Evolutionary conservation across 2,113 vertebrate species (phyloP), one percentile per base, ranked within the genome.

Genomic region (Hydrolagus affinis): DNA sequence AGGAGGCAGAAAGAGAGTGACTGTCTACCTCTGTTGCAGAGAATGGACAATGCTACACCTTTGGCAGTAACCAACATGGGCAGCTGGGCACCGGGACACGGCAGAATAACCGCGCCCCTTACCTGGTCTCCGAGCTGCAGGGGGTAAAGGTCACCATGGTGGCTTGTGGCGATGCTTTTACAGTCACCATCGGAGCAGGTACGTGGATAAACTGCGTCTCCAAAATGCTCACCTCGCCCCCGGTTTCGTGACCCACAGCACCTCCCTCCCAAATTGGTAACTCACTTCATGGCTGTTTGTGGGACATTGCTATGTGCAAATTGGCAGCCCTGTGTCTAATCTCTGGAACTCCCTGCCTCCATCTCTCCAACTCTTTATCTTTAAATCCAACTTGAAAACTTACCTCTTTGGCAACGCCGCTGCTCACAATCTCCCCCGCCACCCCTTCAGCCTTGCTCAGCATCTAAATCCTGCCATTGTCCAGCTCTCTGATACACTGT

Each of bases 61-160:
- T 98, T 17, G 98, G 98, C 87, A 99, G 97, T 92, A 99, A 99
- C 92, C 97, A 99, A 88, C 97, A 99, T 0, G 97, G 98, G 2
- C 98, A 99, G 89, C 90, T 98, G 89, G 97, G 98, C 87, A 95
- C 94, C 88, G 95, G 64, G 76, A 93, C 94, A 8, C 93, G 92
- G 76, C 92, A 92, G 25, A 93, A 89, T 91, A 95, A 95, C 89
- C 94, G 97, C 0, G 88, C 92, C 66, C 97, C 97, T 1, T 97
- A 93, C 91, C 91, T 87, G 85, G 95, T 99, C 25, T 93, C 93
- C 23, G 93, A 93, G 21, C 94, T 98, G 2, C 94, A 95, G 88
- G 90, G 88, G 0, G 91, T 91, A 86, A 93, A 91, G 86, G 91
- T 97, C 88, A 91, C 89, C 2, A 91, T 94, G 93, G 97, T 95